phyloP scores from a whole-genome alignment of 1,140 invertebrate species.

The Acyrthosiphon pisum region DNA sequence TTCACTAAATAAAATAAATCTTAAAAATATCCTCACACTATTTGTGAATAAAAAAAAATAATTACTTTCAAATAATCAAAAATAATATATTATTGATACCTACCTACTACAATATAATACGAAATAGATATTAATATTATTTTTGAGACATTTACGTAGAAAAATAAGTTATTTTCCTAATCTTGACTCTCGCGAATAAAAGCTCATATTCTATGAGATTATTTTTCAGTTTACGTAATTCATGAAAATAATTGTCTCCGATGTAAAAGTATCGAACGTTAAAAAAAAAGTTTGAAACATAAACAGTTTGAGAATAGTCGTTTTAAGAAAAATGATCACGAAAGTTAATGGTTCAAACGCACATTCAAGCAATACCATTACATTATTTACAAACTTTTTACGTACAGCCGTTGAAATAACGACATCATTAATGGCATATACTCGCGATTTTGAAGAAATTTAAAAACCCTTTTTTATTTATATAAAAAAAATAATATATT shows the following conservation, averaged over 20 bases:
- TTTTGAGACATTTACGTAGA: not conserved
- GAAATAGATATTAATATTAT: not conserved
- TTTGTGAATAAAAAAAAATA: not conserved
- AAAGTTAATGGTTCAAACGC: slow-evolving; percentile 47
- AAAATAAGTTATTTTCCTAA: not conserved
- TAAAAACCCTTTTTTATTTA: slow-evolving; percentile 31
- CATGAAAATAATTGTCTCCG: slow-evolving; percentile 26
- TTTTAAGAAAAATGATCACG: slow-evolving; percentile 36
- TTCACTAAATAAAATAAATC: not conserved
- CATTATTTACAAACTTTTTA: slow-evolving; percentile 51
- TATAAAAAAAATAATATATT: slow-evolving; percentile 20
- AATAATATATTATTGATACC: not conserved
- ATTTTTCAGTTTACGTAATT: slow-evolving; percentile 30
- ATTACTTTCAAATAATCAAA: not conserved
- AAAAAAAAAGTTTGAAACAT: slow-evolving; percentile 36
- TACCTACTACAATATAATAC: too few relatives aligned
- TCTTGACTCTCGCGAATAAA: not conserved
- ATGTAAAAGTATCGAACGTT: slow-evolving; percentile 19
- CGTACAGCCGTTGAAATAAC: slow-evolving; percentile 39
- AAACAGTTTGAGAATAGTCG: slow-evolving; percentile 34
- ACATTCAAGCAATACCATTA: slow-evolving; percentile 46
- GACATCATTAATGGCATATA: slow-evolving; percentile 44
- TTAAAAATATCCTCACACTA: not conserved
- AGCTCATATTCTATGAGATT: not conserved
- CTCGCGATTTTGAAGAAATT: slow-evolving; percentile 29